These are phyloP conservation scores for Hippocampus abdominalis DNA, from an alignment of 2,113 vertebrate genomes.

Conservation along the genomic window DNA sequence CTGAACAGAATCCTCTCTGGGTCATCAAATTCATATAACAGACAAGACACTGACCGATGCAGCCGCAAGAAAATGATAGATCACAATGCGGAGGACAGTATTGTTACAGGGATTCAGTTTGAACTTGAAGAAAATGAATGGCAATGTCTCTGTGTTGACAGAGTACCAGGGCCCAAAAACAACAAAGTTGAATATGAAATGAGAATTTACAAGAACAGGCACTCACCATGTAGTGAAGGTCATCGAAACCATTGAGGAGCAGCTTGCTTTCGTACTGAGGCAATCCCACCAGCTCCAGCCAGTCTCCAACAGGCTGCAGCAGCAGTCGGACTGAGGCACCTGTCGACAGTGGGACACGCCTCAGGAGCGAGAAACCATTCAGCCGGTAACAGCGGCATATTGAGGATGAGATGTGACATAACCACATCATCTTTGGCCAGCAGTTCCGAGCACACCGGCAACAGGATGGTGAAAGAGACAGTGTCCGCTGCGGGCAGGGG, in stretches of 20 bases:
- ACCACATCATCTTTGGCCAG: slow-evolving; percentile 90
- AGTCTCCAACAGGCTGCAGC: slow-evolving; percentile 94
- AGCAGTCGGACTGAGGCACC: slow-evolving; percentile 77
- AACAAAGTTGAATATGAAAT: not conserved
- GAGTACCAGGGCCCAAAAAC: not conserved
- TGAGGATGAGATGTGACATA: slow-evolving; percentile 89
- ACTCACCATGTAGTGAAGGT: slow-evolving; percentile 94
- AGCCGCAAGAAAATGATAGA: not conserved
- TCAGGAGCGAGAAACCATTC: slow-evolving; percentile 89
- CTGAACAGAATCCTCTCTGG: not conserved
- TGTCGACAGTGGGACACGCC: slow-evolving; percentile 90
- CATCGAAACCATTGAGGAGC: slow-evolving; percentile 94
- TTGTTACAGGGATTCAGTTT: too few species aligned
- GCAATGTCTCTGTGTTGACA: not conserved
- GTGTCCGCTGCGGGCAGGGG: slow-evolving; percentile 45
- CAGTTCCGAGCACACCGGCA: slow-evolving; percentile 71
- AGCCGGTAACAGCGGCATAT: slow-evolving; percentile 96
- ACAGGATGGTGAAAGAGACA: slow-evolving; percentile 53
- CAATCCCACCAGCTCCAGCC: slow-evolving; percentile 91
- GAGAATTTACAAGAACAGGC: not conserved
- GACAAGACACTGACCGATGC: too few species aligned
- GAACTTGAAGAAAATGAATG: not conserved
- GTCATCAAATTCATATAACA: too few species aligned
- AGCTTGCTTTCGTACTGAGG: slow-evolving; percentile 96
- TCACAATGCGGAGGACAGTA: too few species aligned